These are phyloP conservation scores for Apis florea DNA, from an alignment of 1,140 invertebrate species.

Conservation along the genomic window DNA sequence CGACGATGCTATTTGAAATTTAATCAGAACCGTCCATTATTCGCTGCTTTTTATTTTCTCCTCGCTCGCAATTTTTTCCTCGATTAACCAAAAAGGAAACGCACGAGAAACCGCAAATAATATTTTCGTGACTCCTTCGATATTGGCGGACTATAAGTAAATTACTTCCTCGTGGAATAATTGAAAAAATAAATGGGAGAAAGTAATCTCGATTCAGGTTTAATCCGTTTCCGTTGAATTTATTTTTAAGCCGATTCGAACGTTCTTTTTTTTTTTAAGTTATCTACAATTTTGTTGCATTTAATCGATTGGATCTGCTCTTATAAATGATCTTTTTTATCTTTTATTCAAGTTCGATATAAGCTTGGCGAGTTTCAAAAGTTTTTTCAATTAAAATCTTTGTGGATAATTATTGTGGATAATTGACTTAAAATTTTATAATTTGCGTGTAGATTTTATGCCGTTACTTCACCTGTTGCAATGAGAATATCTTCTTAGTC, in stretches of 20 bases:
- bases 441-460: too few relatives aligned
- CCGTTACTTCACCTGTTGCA: too few relatives aligned
- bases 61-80: background rate
- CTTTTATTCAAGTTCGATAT: too few relatives aligned
- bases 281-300: too few relatives aligned
- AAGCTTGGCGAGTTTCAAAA: too few relatives aligned
- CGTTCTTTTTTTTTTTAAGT: background rate
- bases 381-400: too few relatives aligned
- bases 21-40: conserved; percentile 11
- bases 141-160: background rate
- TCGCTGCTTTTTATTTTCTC: background rate
- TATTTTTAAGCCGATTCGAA: background rate
- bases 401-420: too few relatives aligned
- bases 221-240: background rate
- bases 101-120: too few relatives aligned
- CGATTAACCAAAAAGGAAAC: background rate
- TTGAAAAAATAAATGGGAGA: conserved; percentile 1
- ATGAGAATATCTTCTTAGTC: too few relatives aligned
- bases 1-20: conserved; percentile 22
- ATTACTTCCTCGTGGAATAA: background rate
- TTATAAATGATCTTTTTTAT: too few relatives aligned
- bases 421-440: too few relatives aligned
- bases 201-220: conserved; percentile 22
- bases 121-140: background rate
- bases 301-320: too few relatives aligned